These are phyloP conservation scores for Cryptocheilus praepositus DNA, from an alignment of 2,888 invertebrate species.

Conservation along the genomic window DNA sequence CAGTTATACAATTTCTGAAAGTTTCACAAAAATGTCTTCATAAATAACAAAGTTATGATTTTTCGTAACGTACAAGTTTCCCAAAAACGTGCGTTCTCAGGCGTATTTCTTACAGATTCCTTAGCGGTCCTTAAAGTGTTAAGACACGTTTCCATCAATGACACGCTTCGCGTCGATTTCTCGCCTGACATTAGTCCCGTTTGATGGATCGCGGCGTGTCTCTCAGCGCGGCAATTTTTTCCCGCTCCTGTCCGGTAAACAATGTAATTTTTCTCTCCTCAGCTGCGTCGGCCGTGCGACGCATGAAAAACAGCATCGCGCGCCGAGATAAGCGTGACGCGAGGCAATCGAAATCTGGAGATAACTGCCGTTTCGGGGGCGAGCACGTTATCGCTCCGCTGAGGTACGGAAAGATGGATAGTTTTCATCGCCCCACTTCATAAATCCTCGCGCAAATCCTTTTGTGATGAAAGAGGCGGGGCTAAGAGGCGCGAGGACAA, in stretches of 20 bases:
- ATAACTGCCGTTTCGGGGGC: constrained; percentile 34
- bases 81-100: too few species aligned
- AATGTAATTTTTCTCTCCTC: constrained; percentile 36
- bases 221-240: neutral
- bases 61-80: too few species aligned
- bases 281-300: constrained; percentile 11
- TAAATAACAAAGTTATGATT: too few species aligned
- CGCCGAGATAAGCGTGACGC: constrained; percentile 47
- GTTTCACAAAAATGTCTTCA: too few species aligned
- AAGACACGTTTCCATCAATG: too few species aligned
- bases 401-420: constrained; percentile 60
- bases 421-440: constrained; percentile 64
- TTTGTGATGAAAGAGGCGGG: too few species aligned
- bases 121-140: too few species aligned
- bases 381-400: constrained; percentile 47
- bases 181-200: too few species aligned
- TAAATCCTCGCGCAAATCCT: constrained; percentile 63
- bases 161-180: too few species aligned
- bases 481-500: too few species aligned
- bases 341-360: constrained; percentile 41
- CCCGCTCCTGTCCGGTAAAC: constrained; percentile 19
- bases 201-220: neutral
- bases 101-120: too few species aligned
- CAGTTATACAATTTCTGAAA: too few species aligned
- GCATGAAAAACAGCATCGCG: constrained; percentile 25